phyloP scores from a whole-genome alignment of 53 echinoderm and acorn worm genomes.

The Echinarachnius parma region DNA sequence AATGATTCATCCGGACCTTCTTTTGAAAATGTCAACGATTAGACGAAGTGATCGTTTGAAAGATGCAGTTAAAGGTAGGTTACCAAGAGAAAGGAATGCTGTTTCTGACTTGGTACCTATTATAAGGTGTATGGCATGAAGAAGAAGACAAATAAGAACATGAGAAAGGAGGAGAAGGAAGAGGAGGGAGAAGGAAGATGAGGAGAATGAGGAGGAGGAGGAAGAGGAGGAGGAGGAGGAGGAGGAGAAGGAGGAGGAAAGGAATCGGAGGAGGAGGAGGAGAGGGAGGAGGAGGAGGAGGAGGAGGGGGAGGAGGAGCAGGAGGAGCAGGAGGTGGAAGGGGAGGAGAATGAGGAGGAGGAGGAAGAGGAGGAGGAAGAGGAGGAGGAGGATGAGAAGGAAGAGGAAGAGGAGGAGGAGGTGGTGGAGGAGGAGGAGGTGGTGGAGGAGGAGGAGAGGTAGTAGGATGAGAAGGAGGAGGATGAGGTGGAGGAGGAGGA shows the following conservation, averaged over 20 bases:
- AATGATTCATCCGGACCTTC: too few relatives aligned
- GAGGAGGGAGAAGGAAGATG: background rate
- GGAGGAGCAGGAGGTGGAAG: conserved; percentile 1
- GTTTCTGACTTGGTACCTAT: too few relatives aligned
- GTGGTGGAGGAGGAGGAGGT: conserved; percentile 7
- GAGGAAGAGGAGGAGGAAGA: conserved; percentile 11
- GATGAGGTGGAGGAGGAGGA: background rate
- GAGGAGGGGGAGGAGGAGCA: background rate
- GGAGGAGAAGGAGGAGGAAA: background rate
- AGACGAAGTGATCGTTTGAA: too few relatives aligned
- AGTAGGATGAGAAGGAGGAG: background rate
- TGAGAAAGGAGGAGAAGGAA: background rate
- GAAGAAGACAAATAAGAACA: background rate
- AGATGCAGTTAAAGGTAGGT: too few relatives aligned
- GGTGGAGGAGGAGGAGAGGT: background rate
- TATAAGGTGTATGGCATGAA: background rate
- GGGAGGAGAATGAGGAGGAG: conserved; percentile 1
- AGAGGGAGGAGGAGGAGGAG: conserved; percentile 3
- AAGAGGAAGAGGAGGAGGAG: conserved; percentile 20
- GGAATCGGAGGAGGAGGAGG: background rate
- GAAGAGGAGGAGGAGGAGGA: background rate
- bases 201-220: background rate
- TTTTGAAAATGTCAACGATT: too few relatives aligned
- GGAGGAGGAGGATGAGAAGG: background rate
- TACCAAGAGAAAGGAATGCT: too few relatives aligned